Conservation (phyloP, 2,797 vertebrate genomes). For the Pipistrellus pygmaeus region DNA sequence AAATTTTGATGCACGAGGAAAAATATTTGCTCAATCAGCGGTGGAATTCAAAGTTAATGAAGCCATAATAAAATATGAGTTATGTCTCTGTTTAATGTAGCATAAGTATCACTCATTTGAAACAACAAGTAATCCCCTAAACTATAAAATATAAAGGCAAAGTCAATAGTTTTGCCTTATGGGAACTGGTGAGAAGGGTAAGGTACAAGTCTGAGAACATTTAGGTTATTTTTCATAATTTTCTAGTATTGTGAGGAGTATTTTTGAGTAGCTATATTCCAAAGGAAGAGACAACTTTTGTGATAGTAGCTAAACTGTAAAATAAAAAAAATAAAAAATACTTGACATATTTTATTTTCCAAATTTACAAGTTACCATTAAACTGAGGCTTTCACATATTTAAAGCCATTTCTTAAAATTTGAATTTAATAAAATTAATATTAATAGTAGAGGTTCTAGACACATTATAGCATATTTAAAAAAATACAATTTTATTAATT, state of each 20-base stretch:
- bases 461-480: background rate
- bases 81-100: background rate
- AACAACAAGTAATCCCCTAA: background rate
- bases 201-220: background rate
- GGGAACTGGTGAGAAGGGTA: background rate
- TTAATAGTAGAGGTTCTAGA: background rate
- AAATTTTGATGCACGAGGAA: slow-evolving; percentile 13
- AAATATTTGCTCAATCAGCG: background rate
- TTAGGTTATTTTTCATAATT: background rate
- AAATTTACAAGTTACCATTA: background rate
- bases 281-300: background rate
- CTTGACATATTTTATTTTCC: background rate
- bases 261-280: background rate
- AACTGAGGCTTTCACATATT: background rate
- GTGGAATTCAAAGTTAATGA: slow-evolving; percentile 36
- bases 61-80: background rate
- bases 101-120: background rate
- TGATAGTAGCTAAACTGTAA: background rate
- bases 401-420: background rate
- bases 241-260: background rate
- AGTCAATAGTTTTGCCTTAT: background rate
- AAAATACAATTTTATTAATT: background rate
- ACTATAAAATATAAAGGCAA: background rate
- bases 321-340: background rate
- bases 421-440: background rate